phyloP scores from a whole-genome alignment of 2,113 vertebrate genomes.

The Heterotilapia buettikoferi region DNA sequence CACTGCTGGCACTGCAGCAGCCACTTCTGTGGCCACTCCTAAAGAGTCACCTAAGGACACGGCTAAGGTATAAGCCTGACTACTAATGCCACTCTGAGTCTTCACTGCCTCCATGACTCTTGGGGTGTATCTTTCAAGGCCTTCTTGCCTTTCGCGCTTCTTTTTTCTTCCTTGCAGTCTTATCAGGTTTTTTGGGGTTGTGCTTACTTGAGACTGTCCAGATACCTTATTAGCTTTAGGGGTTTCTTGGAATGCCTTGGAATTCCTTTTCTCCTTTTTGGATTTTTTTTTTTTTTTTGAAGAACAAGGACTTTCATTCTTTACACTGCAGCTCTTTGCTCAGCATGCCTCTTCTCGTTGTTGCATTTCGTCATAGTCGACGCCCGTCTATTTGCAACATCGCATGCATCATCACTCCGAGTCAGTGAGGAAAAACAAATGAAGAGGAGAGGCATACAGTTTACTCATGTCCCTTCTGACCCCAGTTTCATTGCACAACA shows the following conservation, averaged over 20 bases:
- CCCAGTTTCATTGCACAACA: neutral
- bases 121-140: neutral
- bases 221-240: neutral
- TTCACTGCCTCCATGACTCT: neutral
- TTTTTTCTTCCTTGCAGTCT: neutral
- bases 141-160: neutral
- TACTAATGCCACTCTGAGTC: neutral
- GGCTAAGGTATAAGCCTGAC: slow-evolving; percentile 45
- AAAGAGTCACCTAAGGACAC: slow-evolving; percentile 40
- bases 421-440: neutral
- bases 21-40: neutral
- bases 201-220: neutral
- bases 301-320: neutral
- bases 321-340: neutral
- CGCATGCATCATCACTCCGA: neutral
- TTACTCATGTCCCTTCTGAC: neutral
- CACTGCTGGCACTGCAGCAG: neutral
- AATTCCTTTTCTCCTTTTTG: neutral
- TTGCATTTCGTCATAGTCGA: neutral
- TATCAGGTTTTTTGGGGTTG: neutral
- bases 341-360: neutral
- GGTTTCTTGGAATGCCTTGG: neutral
- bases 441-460: neutral
- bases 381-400: neutral
- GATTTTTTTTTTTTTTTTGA: neutral